phyloP scores from a whole-genome alignment of 2,113 vertebrate species.

The Euleptes europaea region DNA sequence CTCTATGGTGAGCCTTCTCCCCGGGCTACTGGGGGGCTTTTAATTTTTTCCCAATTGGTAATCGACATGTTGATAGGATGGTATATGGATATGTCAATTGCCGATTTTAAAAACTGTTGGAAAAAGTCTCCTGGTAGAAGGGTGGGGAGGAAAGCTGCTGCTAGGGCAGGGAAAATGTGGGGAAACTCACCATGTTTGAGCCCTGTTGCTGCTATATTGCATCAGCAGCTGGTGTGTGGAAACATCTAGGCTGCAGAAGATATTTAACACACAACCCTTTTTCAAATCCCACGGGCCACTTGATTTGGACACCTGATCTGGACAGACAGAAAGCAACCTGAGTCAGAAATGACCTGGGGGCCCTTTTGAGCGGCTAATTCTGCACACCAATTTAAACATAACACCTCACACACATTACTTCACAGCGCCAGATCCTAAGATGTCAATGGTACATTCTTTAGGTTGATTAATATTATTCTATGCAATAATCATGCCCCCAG shows the following conservation, averaged over 20 bases:
- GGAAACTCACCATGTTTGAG: no score
- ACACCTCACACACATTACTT: background rate
- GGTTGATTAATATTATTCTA: background rate
- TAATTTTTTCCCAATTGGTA: no score
- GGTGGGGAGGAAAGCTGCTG: no score
- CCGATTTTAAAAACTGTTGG: no score
- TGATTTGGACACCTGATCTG: background rate
- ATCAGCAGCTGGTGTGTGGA: no score
- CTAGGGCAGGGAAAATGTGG: no score
- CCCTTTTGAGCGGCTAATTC: background rate
- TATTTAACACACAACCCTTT: background rate
- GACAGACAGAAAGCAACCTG: background rate
- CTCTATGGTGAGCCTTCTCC: no score
- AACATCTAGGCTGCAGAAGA: background rate
- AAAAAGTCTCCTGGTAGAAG: no score
- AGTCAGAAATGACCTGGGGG: background rate
- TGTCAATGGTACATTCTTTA: background rate
- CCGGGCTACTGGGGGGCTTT: no score
- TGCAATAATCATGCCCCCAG: background rate
- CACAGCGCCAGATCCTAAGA: background rate
- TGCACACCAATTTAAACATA: background rate
- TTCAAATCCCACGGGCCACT: background rate
- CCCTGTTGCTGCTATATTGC: no score
- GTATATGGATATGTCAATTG: no score
- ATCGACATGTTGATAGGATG: no score